Conservation (phyloP, 1,140 invertebrate genomes). For the Scaptomyza pallida region DNA sequence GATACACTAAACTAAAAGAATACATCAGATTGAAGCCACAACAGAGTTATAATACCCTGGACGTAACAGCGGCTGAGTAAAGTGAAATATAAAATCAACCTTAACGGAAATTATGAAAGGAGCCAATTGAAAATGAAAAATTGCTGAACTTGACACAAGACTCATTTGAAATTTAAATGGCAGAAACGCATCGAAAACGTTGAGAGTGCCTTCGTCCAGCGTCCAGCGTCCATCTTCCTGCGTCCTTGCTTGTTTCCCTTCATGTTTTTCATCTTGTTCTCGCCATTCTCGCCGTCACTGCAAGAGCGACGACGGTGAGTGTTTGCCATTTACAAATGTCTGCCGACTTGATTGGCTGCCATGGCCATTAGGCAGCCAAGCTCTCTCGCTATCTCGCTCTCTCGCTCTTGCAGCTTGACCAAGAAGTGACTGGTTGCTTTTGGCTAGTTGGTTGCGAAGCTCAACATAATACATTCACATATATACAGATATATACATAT, state of each 20-base stretch:
- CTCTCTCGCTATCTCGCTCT: no score
- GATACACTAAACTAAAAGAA: no score
- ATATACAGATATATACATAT: neutral
- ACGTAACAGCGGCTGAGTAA: neutral
- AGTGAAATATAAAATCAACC: constrained; percentile 19
- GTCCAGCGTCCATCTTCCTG: neutral
- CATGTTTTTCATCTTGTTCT: neutral
- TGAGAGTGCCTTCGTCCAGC: constrained; percentile 1
- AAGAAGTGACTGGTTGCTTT: no score
- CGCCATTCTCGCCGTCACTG: neutral
- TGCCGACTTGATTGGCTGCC: constrained; percentile 62
- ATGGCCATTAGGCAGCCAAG: constrained; percentile 55
- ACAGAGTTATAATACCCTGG: neutral
- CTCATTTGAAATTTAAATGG: constrained; percentile 69
- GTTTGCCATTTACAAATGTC: constrained; percentile 59
- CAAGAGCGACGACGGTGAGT: constrained; percentile 2
- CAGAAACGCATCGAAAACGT: constrained; percentile 13
- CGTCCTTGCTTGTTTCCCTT: neutral
- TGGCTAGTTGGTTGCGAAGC: neutral
- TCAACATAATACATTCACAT: constrained; percentile 2
- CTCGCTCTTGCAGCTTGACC: no score
- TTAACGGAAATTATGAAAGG: constrained; percentile 62
- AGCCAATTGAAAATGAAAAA: constrained; percentile 70
- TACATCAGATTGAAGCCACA: no score
- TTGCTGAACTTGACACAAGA: constrained; percentile 72